These are phyloP conservation scores for Mongoloraphidia duomilia DNA, from an alignment of 2,888 invertebrate species.

Conservation along the genomic window DNA sequence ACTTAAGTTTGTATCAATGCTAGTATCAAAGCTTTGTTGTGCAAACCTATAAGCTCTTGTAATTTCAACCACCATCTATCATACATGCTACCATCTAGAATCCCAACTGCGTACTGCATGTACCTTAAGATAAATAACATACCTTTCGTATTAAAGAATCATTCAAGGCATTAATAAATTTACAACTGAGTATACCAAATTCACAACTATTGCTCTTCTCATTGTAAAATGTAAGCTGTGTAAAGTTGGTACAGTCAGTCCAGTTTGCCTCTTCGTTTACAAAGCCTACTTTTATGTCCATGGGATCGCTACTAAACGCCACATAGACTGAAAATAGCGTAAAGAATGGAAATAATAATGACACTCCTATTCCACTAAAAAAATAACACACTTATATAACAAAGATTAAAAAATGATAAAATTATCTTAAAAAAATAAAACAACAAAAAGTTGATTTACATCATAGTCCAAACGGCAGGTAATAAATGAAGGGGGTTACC, in stretches of 20 bases:
- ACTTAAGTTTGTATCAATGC: no score
- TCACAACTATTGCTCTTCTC: slow-evolving; percentile 30
- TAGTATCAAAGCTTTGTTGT: no score
- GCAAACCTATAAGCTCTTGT: no score
- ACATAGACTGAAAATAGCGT: slow-evolving; percentile 68
- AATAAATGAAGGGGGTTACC: no score
- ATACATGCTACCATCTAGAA: no score
- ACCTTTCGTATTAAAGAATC: slow-evolving; percentile 39
- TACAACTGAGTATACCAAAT: slow-evolving; percentile 42
- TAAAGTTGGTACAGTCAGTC: slow-evolving; percentile 14
- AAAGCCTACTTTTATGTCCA: slow-evolving; percentile 54
- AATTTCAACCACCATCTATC: no score
- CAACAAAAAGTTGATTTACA: no score
- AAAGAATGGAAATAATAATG: slow-evolving; percentile 65
- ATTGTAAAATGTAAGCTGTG: slow-evolving; percentile 27
- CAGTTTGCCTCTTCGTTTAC: slow-evolving; percentile 56
- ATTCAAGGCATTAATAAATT: slow-evolving; percentile 42
- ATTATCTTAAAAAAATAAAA: no score
- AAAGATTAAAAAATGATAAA: no score
- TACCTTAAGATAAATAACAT: slow-evolving; percentile 8
- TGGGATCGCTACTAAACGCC: slow-evolving; percentile 65
- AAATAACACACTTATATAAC: slow-evolving; percentile 8
- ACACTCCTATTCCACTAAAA: slow-evolving; percentile 64
- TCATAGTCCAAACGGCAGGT: no score
- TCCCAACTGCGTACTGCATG: no score